Conservation (phyloP, 2,113 vertebrate genomes). For the Antigone vipio region DNA sequence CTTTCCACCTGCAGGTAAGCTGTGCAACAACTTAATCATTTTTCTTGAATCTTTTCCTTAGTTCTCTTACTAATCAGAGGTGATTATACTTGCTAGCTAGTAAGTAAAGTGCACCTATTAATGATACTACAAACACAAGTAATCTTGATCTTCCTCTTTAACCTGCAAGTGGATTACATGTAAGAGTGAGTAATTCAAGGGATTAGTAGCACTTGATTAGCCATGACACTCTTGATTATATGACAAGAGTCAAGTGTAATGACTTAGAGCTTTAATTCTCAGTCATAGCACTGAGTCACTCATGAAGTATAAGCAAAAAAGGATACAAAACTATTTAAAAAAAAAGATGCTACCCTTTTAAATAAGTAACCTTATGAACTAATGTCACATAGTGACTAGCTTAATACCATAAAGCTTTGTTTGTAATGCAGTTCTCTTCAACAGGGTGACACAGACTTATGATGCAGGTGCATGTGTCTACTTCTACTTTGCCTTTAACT, state of each 20-base stretch:
- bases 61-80: no score
- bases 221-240: slow-evolving; percentile 68
- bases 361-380: neutral
- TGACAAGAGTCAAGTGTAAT: slow-evolving; percentile 62
- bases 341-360: neutral
- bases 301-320: slow-evolving; percentile 1
- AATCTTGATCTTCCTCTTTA: slow-evolving; percentile 10
- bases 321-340: neutral
- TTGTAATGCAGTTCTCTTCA: slow-evolving; percentile 55
- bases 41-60: neutral
- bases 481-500: slow-evolving; percentile 99
- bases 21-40: neutral
- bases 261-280: slow-evolving; percentile 77
- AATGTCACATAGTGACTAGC: slow-evolving; percentile 12
- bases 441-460: slow-evolving; percentile 95
- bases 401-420: slow-evolving; percentile 34
- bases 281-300: slow-evolving; percentile 57
- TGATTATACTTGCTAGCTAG: neutral
- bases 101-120: neutral
- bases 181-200: slow-evolving; percentile 41
- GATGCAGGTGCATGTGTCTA: slow-evolving; percentile 97
- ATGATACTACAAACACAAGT: neutral
- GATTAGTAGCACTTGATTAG: slow-evolving; percentile 71
- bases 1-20: slow-evolving; percentile 92
- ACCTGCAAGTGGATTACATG: neutral